Evolutionary conservation across 1,140 invertebrate species (phyloP).

Genomic region (Anthonomus grandis): DNA sequence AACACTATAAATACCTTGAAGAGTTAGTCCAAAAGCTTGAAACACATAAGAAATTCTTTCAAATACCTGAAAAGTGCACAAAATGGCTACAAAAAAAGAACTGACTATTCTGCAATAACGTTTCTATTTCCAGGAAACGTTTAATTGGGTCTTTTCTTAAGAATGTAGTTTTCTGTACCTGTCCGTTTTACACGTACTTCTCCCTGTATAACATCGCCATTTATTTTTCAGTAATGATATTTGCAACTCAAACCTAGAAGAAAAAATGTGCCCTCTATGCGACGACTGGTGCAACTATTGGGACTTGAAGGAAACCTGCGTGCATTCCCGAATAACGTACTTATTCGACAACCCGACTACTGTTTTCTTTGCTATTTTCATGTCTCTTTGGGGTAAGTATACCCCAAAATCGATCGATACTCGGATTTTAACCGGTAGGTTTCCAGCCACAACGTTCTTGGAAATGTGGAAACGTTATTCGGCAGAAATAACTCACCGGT

Average conservation of each 20-base stretch:
- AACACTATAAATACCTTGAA: no score
- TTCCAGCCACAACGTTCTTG: constrained; percentile 75
- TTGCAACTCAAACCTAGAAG: constrained; percentile 61
- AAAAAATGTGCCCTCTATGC: constrained; percentile 82
- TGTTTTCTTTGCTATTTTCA: constrained; percentile 91
- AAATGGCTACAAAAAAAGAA: no score
- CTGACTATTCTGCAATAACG: no score
- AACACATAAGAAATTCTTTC: no score
- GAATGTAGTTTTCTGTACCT: no score
- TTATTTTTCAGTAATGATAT: constrained; percentile 69
- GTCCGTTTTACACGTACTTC: background rate
- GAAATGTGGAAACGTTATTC: constrained; percentile 95
- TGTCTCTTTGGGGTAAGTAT: constrained; percentile 87
- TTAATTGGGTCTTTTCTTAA: no score
- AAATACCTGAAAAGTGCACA: no score
- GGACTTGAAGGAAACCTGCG: constrained; percentile 82
- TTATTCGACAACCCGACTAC: constrained; percentile 94
- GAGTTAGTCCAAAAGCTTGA: no score
- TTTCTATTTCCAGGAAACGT: no score
- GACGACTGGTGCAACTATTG: constrained; percentile 85
- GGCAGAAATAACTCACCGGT: constrained; percentile 84
- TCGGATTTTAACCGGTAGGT: no score
- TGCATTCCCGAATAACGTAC: constrained; percentile 83
- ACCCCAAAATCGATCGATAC: no score
- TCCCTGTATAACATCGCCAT: background rate